A percentile compares a stretch with the other conserved stretches of the same genome.
Conservation (phyloP, 2,113 vertebrate species). For the Clarias batrachus region DNA sequence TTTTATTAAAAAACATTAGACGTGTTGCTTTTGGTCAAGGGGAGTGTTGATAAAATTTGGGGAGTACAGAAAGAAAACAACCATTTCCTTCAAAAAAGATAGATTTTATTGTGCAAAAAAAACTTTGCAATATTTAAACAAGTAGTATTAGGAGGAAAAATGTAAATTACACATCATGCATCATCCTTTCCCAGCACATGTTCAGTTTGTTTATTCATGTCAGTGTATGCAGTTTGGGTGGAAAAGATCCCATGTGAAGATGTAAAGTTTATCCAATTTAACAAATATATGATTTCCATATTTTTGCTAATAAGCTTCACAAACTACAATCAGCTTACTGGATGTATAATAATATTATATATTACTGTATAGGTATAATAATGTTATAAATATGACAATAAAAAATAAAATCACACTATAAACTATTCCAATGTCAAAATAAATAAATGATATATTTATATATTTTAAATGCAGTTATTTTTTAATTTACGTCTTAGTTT, state of each 20-base stretch:
- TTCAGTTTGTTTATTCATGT: not conserved
- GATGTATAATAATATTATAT: not conserved
- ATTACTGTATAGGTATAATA: not conserved
- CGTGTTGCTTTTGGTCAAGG: conserved; percentile 24
- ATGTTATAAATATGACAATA: not conserved
- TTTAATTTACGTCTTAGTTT: not conserved
- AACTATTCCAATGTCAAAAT: not conserved
- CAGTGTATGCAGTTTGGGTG: not conserved
- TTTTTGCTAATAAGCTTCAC: not conserved
- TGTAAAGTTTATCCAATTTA: too few relatives aligned
- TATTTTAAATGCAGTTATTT: not conserved
- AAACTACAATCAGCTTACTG: not conserved
- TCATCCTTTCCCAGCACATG: not conserved
- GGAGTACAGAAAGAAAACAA: conserved; percentile 28
- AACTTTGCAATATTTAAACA: not conserved
- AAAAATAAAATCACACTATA: not conserved
- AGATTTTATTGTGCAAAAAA: conserved; percentile 13
- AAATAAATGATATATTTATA: too few relatives aligned
- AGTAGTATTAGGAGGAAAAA: not conserved
- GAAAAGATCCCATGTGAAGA: not conserved
- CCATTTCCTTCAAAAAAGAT: conserved; percentile 15
- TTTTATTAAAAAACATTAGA: conserved; percentile 23
- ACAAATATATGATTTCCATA: not conserved
- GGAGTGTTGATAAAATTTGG: conserved; percentile 29
- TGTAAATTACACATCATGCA: not conserved